phyloP scores from a whole-genome alignment of 2,797 vertebrate genomes.

The Xiphorhynchus erythropygius region DNA sequence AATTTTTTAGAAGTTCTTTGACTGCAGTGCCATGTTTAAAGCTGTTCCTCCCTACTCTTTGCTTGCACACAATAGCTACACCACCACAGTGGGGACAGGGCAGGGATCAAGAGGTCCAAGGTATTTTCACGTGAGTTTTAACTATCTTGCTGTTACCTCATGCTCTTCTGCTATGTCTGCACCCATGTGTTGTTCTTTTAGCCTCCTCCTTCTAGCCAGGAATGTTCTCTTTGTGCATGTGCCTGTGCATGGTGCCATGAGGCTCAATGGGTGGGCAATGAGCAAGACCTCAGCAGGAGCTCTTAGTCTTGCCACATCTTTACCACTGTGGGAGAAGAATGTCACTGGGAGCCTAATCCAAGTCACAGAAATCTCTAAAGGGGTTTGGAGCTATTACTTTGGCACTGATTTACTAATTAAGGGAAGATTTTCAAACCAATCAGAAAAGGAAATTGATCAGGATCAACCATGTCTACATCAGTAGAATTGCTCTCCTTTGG shows the following conservation, averaged over 20 bases:
- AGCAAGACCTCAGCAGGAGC: background rate
- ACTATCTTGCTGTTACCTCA: background rate
- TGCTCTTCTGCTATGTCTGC: background rate
- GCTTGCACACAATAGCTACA: background rate
- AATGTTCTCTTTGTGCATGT: background rate
- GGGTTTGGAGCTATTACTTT: background rate
- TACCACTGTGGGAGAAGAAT: background rate
- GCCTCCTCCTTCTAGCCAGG: background rate
- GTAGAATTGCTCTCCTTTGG: background rate
- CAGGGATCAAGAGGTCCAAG: background rate
- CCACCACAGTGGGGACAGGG: background rate
- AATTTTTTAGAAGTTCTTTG: slow-evolving; percentile 9
- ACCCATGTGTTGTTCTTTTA: background rate
- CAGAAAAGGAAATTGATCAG: background rate
- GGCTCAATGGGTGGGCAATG: background rate
- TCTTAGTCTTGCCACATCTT: background rate
- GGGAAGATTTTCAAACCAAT: background rate
- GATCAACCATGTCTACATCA: background rate
- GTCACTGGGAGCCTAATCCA: background rate
- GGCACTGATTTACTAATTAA: background rate
- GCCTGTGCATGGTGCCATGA: background rate
- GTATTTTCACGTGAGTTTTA: background rate
- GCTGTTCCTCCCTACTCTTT: background rate
- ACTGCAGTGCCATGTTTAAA: background rate
- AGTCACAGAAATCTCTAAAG: background rate